Evolutionary conservation across 1,140 invertebrate species (phyloP).

Genomic region (Solenopsis fugax): DNA sequence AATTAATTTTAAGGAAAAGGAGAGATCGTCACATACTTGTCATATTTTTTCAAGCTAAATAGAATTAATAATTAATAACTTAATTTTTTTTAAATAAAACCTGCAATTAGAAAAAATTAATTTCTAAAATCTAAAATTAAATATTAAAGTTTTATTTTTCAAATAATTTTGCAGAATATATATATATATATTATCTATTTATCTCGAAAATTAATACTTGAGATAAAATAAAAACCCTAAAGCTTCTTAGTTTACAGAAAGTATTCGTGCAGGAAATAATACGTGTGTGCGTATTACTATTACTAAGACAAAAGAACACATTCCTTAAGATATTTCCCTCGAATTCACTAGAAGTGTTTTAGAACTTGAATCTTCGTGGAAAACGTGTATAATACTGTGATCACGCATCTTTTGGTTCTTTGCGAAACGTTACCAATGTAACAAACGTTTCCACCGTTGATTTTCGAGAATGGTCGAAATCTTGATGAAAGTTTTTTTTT

Average conservation of each 20-base stretch:
- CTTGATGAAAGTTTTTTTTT: constrained; percentile 13
- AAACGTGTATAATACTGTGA: constrained; percentile 40
- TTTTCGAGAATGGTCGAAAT: background rate
- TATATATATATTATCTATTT: no score
- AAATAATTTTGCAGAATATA: background rate
- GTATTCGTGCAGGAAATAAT: background rate
- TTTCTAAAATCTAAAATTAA: background rate
- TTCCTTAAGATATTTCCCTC: constrained; percentile 55
- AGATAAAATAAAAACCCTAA: no score
- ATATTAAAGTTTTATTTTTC: background rate
- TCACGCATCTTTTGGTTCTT: constrained; percentile 10
- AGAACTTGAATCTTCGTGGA: constrained; percentile 24
- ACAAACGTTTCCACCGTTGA: background rate
- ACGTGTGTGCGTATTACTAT: constrained; percentile 13
- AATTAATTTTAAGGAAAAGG: background rate
- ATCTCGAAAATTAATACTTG: background rate
- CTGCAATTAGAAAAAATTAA: background rate
- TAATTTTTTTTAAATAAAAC: background rate
- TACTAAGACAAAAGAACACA: constrained; percentile 51
- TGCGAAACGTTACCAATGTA: background rate
- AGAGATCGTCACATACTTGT: background rate
- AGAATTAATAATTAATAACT: background rate
- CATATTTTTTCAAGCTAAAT: background rate
- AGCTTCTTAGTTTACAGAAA: background rate
- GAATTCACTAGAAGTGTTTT: constrained; percentile 18